Evolutionary conservation across 2,888 invertebrate species (phyloP), one percentile per base, ranked within the genome.

Genomic region (Mactromeris polynyma): DNA sequence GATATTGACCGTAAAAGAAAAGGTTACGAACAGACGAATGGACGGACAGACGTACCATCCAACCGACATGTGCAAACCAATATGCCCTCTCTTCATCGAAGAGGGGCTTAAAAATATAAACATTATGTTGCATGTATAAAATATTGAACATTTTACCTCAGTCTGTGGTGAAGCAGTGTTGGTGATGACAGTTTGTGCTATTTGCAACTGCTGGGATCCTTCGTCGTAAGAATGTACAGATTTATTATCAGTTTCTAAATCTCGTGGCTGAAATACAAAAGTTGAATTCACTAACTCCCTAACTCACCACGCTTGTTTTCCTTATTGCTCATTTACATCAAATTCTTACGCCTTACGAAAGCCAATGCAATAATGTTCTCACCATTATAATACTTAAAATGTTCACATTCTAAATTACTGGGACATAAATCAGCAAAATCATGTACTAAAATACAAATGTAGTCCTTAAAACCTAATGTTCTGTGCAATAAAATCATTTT

Each of bases 191-290:
- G 38, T 33, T 46, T 81, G 86, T 38, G 54, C 36, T 36, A 81
- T 51, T 36, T 84, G 87, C 82, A 83, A 87, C 77, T 87, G 82
- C 26, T 64, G 86, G 26, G 85, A 73, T 19, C 93, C 93, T 87
- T 98, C 97, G 96, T 99, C 99, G 0, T 98, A 98, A 0, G 94
- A 94, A 78, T 92, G 93, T 88, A 96, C 94, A 64, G 95, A 94
- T 81, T 94, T 94, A 36, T 91, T 92, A 85, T 95, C 95, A 11
- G 92, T 89, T 42, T 95, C 95, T 31, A 95, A 84, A 87, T 95
- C 95, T 69, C 93, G 89, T 21, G 95, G 95, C 95, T 95, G 92
- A 33, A 92, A 91, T n/a, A 33, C 42, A 36, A 46, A 87, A n/a
- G 38, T 73, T 19, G 17, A 1, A 73, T 58, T 58, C 19, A 58